Evolutionary conservation across 2,888 invertebrate species (phyloP), one percentile per base, ranked within the genome.

Genomic region (Acanthopleura granulata): DNA sequence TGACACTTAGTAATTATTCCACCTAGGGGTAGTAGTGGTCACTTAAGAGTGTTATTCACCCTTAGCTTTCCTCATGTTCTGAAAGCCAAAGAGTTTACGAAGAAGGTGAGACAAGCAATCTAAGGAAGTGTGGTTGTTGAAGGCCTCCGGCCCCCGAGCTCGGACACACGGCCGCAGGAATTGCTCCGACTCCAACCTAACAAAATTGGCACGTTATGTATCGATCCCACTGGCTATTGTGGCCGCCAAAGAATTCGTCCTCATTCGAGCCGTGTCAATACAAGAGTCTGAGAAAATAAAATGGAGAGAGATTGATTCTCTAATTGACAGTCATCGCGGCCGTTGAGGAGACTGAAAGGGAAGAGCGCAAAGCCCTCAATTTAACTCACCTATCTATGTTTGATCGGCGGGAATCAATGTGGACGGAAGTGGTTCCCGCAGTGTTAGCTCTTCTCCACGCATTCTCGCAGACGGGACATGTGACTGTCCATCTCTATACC

Each of bases 301-400:
- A 66, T 27, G 27, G 66, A 66, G 16, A 22, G 22, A 22, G 66
- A 66, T 66, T 66, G 66, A 66, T 66, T 66, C 66, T 27, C 29
- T 66, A 66, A 66, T 66, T 66, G 66, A 66, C 66, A 27, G 29
- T 6, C 66, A 6, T 22, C 29, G 6, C 27, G 6, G 16, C 16
- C 25, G 6, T 16, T 27, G 66, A 66, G 66, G 66, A 15, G 16
- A 6, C 16, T 22, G 22, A 27, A 27, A 27, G 66, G 66, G 25
- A 22, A 27, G 25, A 16, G 22, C 29, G 29, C 22, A 6, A 22
- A 15, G 66, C 15, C 16, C 22, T 66, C 16, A 66, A 66, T 66
- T 66, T 27, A 66, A 22, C 66, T 66, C 66, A 6, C 66, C 66
- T 66, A 66, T 66, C 66, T 66, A 66, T 66, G 66, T 66, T 22